Conservation (phyloP, 2,113 vertebrate species). For the Manacus vitellinus region DNA sequence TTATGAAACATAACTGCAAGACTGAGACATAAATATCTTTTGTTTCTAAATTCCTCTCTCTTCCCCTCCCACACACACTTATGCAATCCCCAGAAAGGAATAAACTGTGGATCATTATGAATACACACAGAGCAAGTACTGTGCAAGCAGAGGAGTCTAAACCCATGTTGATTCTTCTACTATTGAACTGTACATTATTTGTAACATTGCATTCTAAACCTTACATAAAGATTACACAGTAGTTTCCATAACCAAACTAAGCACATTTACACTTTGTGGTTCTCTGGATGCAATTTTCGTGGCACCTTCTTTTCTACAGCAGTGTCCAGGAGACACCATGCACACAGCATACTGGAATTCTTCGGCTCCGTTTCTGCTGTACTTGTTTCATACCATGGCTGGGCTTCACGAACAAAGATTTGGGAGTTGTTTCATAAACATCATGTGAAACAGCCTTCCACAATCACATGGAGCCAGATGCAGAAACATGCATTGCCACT, state of each 20-base stretch:
- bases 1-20: neutral
- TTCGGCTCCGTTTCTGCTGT: neutral
- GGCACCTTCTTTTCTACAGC: neutral
- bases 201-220: neutral
- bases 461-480: neutral
- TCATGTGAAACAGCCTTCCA: neutral
- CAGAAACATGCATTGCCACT: neutral
- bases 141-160: neutral
- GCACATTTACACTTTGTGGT: neutral
- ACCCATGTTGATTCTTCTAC: neutral
- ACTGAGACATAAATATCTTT: neutral
- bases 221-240: neutral
- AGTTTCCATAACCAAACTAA: neutral
- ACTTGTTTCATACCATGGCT: neutral
- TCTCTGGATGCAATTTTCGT: neutral
- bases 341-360: neutral
- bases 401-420: no score
- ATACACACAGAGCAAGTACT: neutral
- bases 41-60: neutral
- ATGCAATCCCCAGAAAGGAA: slow-evolving; percentile 1
- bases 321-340: neutral
- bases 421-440: neutral
- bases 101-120: neutral
- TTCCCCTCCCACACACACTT: neutral
- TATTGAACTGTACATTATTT: neutral